phyloP scores from a whole-genome alignment of 2,888 invertebrate genomes.

The Eupithecia pulchellata region DNA sequence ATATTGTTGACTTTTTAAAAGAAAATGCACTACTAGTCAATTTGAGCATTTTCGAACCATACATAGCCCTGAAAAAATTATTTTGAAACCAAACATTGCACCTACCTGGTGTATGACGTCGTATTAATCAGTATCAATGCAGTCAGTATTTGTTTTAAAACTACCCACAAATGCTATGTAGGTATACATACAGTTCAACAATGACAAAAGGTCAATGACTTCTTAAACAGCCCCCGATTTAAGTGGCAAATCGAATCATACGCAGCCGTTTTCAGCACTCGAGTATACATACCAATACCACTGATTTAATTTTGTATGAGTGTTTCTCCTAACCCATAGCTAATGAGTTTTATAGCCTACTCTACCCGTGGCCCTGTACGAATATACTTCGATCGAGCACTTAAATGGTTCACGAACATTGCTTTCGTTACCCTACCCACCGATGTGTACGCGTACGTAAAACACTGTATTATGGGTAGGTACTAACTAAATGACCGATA shows the following conservation, averaged over 20 bases:
- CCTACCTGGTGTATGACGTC: neutral
- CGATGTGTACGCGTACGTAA: too few relatives aligned
- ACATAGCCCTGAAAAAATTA: too few relatives aligned
- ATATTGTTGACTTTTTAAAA: too few relatives aligned
- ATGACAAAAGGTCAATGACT: neutral
- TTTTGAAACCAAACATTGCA: too few relatives aligned
- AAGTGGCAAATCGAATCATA: conserved; percentile 16
- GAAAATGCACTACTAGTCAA: too few relatives aligned
- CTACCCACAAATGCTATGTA: neutral
- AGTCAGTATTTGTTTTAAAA: neutral
- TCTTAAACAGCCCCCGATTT: neutral
- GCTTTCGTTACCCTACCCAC: neutral
- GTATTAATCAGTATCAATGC: neutral
- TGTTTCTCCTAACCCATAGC: conserved; percentile 19
- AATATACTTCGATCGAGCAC: neutral
- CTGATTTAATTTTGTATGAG: conserved; percentile 19
- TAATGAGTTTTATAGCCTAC: conserved; percentile 27
- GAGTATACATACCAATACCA: conserved; percentile 14
- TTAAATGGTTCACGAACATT: neutral
- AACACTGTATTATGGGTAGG: too few relatives aligned
- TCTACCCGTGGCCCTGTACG: conserved; percentile 12
- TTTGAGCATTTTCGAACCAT: too few relatives aligned
- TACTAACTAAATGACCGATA: too few relatives aligned
- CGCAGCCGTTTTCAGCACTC: conserved; percentile 9
- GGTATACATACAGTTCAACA: neutral